These are phyloP conservation scores for Thecocarcelia acutangulata DNA, from an alignment of 2,888 invertebrate genomes.

Conservation along the genomic window DNA sequence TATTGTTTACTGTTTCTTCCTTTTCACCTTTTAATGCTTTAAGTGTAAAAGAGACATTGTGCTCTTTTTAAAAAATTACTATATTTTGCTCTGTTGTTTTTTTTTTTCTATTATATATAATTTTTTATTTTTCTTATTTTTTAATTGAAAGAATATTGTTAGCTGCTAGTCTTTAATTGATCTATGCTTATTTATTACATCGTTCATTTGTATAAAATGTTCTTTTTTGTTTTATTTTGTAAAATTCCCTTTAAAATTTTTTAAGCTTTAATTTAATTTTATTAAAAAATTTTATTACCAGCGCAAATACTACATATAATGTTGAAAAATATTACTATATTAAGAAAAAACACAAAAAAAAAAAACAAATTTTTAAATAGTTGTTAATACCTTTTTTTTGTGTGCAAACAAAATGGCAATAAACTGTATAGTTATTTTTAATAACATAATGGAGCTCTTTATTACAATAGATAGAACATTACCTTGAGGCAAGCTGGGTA, in stretches of 20 bases:
- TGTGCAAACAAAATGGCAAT: slow-evolving; percentile 60
- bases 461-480: not conserved
- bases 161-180: slow-evolving; percentile 46
- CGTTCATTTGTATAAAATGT: not conserved
- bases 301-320: slow-evolving; percentile 55
- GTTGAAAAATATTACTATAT: slow-evolving; percentile 25
- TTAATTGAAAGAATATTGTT: slow-evolving; percentile 7
- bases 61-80: slow-evolving; percentile 14
- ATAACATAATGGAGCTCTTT: slow-evolving; percentile 2
- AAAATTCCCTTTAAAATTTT: slow-evolving; percentile 6
- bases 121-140: slow-evolving; percentile 11
- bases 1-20: slow-evolving; percentile 22
- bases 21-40: slow-evolving; percentile 25
- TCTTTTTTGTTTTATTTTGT: slow-evolving; percentile 19
- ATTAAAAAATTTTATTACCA: slow-evolving; percentile 10
- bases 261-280: slow-evolving; percentile 11
- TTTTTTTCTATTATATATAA: no score
- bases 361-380: slow-evolving; percentile 58
- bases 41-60: slow-evolving; percentile 41
- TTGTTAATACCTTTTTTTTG: slow-evolving; percentile 42
- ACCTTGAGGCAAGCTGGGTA: no score
- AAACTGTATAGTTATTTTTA: slow-evolving; percentile 55
- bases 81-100: not conserved
- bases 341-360: slow-evolving; percentile 20
- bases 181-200: slow-evolving; percentile 25